phyloP scores from a whole-genome alignment of 2,888 invertebrate genomes.

The Odiellus spinosus region DNA sequence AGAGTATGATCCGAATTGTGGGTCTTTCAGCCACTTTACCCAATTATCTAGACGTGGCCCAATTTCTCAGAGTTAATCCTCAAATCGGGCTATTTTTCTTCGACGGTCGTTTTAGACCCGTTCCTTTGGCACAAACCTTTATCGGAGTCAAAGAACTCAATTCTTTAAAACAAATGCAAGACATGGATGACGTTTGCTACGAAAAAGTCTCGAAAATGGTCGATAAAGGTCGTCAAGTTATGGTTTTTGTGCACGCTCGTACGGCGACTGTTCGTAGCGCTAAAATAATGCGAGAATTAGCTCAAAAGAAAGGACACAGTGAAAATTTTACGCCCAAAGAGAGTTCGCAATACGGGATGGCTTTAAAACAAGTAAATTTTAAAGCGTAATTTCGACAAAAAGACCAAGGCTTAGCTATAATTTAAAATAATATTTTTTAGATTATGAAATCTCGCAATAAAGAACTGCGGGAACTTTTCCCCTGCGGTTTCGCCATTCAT shows the following conservation, averaged over 20 bases:
- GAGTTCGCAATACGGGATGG: constrained; percentile 44
- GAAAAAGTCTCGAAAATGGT: constrained; percentile 77
- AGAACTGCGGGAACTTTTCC: constrained; percentile 64
- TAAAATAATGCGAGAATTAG: constrained; percentile 60
- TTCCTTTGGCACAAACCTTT: constrained; percentile 80
- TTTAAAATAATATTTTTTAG: constrained; percentile 13
- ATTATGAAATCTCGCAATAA: constrained; percentile 60
- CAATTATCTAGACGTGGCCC: constrained; percentile 90
- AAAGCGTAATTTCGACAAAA: background rate
- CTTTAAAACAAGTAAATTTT: constrained; percentile 38
- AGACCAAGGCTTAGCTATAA: background rate
- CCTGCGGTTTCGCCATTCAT: constrained; percentile 77
- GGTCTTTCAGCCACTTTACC: constrained; percentile 94
- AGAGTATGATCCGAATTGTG: constrained; percentile 52
- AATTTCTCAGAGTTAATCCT: constrained; percentile 83
- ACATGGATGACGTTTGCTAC: constrained; percentile 85
- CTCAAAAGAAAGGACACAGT: constrained; percentile 54
- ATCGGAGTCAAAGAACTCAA: constrained; percentile 61
- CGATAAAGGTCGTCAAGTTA: constrained; percentile 78
- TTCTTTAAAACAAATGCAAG: constrained; percentile 44
- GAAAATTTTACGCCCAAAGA: constrained; percentile 49
- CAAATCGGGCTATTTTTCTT: constrained; percentile 81
- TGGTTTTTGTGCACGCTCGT: constrained; percentile 97
- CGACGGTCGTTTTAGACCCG: constrained; percentile 83
- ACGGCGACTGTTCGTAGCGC: constrained; percentile 89